Evolutionary conservation across 1,140 invertebrate genomes (phyloP).

Genomic region (Heliconius melpomene): DNA sequence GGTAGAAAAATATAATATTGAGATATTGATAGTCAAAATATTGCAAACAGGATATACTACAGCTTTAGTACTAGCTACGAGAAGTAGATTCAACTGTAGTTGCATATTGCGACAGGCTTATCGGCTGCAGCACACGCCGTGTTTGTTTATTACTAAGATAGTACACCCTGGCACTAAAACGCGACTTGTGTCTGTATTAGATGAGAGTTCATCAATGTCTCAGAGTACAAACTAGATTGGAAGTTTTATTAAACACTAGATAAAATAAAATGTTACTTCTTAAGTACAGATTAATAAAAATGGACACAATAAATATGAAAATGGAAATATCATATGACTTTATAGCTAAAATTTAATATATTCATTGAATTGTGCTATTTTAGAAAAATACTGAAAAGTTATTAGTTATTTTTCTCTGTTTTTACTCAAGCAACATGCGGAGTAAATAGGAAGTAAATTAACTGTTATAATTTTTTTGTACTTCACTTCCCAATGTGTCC

Average conservation of each 20-base stretch:
- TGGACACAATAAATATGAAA: too few species aligned
- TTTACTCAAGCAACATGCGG: too few species aligned
- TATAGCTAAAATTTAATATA: too few species aligned
- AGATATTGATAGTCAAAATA: neutral
- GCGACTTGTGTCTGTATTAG: conserved; percentile 35
- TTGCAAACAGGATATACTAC: neutral
- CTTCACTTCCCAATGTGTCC: too few species aligned
- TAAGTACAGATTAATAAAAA: too few species aligned
- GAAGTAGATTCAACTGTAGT: conserved; percentile 40
- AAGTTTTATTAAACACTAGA: neutral
- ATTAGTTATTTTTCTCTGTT: too few species aligned
- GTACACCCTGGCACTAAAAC: conserved; percentile 22
- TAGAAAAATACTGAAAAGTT: neutral
- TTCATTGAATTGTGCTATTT: neutral
- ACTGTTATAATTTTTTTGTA: too few species aligned
- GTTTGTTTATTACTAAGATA: conserved; percentile 64
- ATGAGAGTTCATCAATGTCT: conserved; percentile 30
- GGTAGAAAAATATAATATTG: conserved; percentile 15
- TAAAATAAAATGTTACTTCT: neutral
- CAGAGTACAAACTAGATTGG: conserved; percentile 3
- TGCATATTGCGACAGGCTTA: conserved; percentile 59
- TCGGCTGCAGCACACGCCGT: conserved; percentile 67
- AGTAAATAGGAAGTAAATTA: too few species aligned
- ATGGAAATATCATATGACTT: too few species aligned
- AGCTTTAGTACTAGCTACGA: neutral